Percentiles rank a stretch among this genome's conserved stretches.
These are phyloP conservation scores for Dicentrarchus labrax DNA, from an alignment of 2,113 vertebrate species.

Conservation along the genomic window DNA sequence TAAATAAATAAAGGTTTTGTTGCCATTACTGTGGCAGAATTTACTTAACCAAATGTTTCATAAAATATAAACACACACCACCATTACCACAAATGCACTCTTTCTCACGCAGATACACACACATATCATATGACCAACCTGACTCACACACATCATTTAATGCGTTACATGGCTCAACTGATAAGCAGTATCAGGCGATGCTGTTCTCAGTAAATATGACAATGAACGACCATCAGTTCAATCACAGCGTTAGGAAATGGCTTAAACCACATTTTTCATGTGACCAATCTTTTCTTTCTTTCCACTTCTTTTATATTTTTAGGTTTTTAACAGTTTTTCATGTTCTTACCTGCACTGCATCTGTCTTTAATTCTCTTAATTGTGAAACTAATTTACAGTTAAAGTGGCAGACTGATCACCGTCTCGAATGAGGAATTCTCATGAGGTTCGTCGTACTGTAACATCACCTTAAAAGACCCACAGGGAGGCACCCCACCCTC, in stretches of 20 bases:
- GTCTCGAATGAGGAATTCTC: background rate
- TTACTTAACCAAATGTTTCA: too few relatives aligned
- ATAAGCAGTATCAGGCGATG: background rate
- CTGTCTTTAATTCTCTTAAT: background rate
- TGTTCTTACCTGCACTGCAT: background rate
- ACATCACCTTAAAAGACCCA: slow-evolving; percentile 20
- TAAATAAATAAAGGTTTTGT: background rate
- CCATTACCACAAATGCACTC: background rate
- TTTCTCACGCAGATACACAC: background rate
- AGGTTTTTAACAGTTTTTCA: background rate
- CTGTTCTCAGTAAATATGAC: too few relatives aligned
- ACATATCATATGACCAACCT: slow-evolving; percentile 6
- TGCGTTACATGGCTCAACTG: background rate
- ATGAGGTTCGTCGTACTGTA: background rate
- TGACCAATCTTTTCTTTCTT: too few relatives aligned
- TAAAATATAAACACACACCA: background rate
- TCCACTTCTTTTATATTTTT: background rate
- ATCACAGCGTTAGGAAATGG: background rate
- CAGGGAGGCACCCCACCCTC: background rate
- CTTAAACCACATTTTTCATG: background rate
- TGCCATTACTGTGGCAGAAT: background rate
- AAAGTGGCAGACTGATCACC: background rate
- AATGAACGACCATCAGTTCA: background rate
- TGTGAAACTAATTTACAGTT: background rate
- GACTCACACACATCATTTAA: background rate